Percentiles rank a stretch among this genome's conserved stretches.
Conservation (phyloP, 2,797 vertebrate genomes). For the Centropyge bicolor region DNA sequence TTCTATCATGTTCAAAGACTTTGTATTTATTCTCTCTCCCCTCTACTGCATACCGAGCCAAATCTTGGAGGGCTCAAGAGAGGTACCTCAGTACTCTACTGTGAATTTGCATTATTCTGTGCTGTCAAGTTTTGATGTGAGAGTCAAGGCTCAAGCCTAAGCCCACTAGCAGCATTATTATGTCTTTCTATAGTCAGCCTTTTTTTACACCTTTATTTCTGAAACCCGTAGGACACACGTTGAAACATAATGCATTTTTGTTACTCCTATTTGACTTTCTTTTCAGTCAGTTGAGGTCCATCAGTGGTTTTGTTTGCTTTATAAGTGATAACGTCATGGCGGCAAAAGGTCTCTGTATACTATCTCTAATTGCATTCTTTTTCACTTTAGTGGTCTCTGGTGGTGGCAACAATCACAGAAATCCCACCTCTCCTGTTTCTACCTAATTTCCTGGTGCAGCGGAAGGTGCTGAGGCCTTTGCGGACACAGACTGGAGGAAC, state of each 20-base stretch:
- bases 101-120: slow-evolving; percentile 61
- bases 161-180: slow-evolving; percentile 16
- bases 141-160: slow-evolving; percentile 20
- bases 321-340: neutral
- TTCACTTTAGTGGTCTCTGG: slow-evolving; percentile 91
- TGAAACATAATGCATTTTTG: neutral
- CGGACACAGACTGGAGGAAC: slow-evolving; percentile 96
- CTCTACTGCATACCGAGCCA: slow-evolving; percentile 61
- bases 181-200: slow-evolving; percentile 48
- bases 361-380: slow-evolving; percentile 23
- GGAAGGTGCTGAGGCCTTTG: slow-evolving; percentile 92
- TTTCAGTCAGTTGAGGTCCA: slow-evolving; percentile 10
- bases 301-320: slow-evolving; percentile 29
- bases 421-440: slow-evolving; percentile 94
- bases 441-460: slow-evolving; percentile 96
- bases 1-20: slow-evolving; percentile 54
- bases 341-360: neutral
- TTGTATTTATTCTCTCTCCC: slow-evolving; percentile 72
- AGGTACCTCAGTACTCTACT: slow-evolving; percentile 71
- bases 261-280: slow-evolving; percentile 7
- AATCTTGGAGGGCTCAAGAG: slow-evolving; percentile 68
- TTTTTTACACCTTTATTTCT: neutral
- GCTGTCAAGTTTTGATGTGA: slow-evolving; percentile 38
- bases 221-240: neutral
- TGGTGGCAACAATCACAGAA: slow-evolving; percentile 96